Percentiles rank a stretch among this genome's conserved stretches.
phyloP scores from a whole-genome alignment of 2,888 invertebrate genomes.

The Euphydryas editha region DNA sequence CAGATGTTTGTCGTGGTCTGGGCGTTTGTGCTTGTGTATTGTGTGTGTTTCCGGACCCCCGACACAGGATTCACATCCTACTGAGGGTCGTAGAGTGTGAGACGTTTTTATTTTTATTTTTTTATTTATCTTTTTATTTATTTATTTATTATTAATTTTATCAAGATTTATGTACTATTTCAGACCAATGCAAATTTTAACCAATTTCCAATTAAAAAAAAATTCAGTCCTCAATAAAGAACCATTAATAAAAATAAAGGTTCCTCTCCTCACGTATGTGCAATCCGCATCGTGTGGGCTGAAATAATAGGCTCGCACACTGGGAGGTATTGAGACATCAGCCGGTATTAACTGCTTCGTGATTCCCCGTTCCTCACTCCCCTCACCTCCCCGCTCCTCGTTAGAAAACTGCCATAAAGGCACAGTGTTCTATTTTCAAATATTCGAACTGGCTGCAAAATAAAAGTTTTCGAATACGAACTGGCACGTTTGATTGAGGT shows the following conservation, averaged over 20 bases:
- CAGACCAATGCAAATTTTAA: no score
- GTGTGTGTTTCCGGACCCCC: no score
- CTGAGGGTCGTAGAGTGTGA: no score
- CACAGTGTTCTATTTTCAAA: slow-evolving; percentile 38
- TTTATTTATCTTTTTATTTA: no score
- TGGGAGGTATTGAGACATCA: slow-evolving; percentile 85
- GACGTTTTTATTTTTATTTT: no score
- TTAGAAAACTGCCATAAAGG: slow-evolving; percentile 42
- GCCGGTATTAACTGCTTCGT: slow-evolving; percentile 65
- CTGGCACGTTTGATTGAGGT: slow-evolving; percentile 30
- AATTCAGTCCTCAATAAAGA: no score
- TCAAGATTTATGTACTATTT: no score
- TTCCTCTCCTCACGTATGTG: slow-evolving; percentile 54
- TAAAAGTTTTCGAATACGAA: slow-evolving; percentile 25
- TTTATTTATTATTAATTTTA: no score
- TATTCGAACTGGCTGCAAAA: slow-evolving; percentile 16
- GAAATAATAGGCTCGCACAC: slow-evolving; percentile 82
- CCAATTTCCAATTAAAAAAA: no score
- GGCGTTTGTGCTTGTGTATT: no score
- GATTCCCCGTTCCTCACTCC: slow-evolving; percentile 42
- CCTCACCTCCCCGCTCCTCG: slow-evolving; percentile 43
- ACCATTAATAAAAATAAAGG: slow-evolving; percentile 29
- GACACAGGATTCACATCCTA: no score
- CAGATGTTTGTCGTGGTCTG: no score
- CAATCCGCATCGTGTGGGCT: slow-evolving; percentile 74